Percentiles rank a stretch among this genome's conserved stretches.
These are phyloP conservation scores for Lasioglossum marginatum DNA, from an alignment of 2,888 invertebrate species.

Conservation along the genomic window DNA sequence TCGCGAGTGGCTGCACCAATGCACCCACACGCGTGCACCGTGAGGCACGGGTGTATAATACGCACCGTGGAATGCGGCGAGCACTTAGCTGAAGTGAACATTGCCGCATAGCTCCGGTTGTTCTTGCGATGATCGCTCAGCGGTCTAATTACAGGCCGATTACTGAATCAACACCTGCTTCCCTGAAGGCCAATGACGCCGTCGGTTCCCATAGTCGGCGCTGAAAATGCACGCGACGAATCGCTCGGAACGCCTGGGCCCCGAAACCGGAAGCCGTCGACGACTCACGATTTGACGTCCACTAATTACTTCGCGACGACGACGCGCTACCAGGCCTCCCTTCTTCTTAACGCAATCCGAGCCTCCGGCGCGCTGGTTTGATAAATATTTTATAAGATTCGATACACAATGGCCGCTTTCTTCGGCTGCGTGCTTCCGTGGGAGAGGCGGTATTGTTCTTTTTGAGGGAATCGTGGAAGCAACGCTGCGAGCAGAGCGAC, in stretches of 20 bases:
- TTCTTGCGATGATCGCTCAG: conserved; percentile 75
- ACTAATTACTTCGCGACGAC: conserved; percentile 34
- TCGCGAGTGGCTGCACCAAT: background rate
- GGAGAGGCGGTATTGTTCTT: conserved; percentile 23
- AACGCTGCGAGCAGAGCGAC: conserved; percentile 27
- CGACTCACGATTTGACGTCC: conserved; percentile 34
- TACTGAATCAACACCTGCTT: conserved; percentile 75
- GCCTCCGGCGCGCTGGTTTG: background rate
- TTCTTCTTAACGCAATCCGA: background rate
- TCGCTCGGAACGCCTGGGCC: conserved; percentile 38
- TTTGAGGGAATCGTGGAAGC: background rate
- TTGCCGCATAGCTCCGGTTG: conserved; percentile 42
- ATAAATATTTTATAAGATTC: conserved; percentile 44
- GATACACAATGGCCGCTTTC: conserved; percentile 2
- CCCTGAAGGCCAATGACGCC: conserved; percentile 59
- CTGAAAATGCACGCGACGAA: conserved; percentile 37
- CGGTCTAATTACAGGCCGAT: conserved; percentile 72
- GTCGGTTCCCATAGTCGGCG: conserved; percentile 48
- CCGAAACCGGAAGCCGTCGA: conserved; percentile 48
- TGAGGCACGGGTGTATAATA: conserved; percentile 29
- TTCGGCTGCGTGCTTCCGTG: conserved; percentile 38
- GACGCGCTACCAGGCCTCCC: conserved; percentile 10
- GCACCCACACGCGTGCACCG: conserved; percentile 5
- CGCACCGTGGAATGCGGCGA: conserved; percentile 45
- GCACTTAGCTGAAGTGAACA: conserved; percentile 45